These are phyloP conservation scores for Columbina picui DNA, from an alignment of 2,113 vertebrate species.

Conservation along the genomic window DNA sequence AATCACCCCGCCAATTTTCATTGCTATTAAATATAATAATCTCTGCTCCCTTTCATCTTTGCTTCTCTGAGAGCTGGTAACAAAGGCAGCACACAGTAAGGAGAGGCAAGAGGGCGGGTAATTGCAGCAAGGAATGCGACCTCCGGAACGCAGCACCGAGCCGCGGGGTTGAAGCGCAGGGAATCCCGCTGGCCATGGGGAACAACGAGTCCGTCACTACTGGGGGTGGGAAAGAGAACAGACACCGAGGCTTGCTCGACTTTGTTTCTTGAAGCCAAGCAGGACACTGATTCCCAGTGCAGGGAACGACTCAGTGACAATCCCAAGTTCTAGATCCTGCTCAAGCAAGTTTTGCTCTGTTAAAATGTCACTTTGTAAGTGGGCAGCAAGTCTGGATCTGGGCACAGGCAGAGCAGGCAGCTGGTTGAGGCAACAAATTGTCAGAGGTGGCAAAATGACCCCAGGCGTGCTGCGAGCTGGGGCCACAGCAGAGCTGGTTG, in stretches of 20 bases:
- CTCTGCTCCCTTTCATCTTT: constrained; percentile 46
- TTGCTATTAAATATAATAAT: constrained; percentile 21
- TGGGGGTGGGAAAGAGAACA: not conserved
- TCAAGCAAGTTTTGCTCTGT: rapidly evolving
- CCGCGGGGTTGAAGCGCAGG: not conserved
- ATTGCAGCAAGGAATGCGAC: not conserved
- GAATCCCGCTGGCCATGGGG: not conserved
- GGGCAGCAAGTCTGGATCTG: not conserved
- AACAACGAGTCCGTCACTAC: rapidly evolving
- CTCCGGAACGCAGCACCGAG: not conserved
- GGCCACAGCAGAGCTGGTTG: not conserved
- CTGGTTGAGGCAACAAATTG: not conserved
- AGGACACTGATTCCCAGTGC: rapidly evolving
- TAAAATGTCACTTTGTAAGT: rapidly evolving
- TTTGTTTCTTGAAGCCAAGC: not conserved
- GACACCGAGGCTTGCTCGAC: not conserved
- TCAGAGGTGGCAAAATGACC: not conserved
- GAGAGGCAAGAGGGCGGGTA: not conserved
- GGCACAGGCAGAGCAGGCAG: not conserved
- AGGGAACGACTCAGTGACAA: rapidly evolving
- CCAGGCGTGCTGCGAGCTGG: not conserved
- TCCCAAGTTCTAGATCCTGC: not conserved
- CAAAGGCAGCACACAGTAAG: not conserved
- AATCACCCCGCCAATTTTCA: not conserved
- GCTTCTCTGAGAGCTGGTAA: not conserved